Evolutionary conservation across 2,113 vertebrate genomes (phyloP).

Genomic region (Rhadina sibilatrix): DNA sequence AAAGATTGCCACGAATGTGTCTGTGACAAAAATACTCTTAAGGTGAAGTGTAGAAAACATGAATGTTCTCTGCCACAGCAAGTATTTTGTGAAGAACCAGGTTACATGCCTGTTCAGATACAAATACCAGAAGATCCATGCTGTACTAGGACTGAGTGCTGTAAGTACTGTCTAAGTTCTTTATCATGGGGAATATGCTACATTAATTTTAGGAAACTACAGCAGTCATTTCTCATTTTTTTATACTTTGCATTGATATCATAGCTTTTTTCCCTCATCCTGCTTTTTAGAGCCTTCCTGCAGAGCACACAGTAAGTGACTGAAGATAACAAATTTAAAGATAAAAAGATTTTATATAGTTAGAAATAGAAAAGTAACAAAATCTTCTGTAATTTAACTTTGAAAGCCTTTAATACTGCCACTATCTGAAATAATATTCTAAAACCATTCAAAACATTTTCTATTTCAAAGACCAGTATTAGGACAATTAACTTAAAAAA

Average conservation of each 20-base stretch:
- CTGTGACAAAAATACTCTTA: conserved; percentile 47
- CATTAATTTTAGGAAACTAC: not conserved
- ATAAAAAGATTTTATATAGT: not conserved
- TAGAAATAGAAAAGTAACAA: not conserved
- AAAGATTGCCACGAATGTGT: conserved; percentile 65
- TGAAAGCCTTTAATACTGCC: not conserved
- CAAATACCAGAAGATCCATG: conserved; percentile 54
- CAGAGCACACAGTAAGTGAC: not conserved
- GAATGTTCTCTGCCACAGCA: conserved; percentile 16
- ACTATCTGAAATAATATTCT: not conserved
- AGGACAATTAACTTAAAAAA: not conserved
- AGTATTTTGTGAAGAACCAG: conserved; percentile 37
- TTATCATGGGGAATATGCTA: not conserved
- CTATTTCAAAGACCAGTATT: not conserved
- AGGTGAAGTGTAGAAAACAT: conserved; percentile 31
- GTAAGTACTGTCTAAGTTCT: conserved; percentile 49
- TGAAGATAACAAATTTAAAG: not conserved
- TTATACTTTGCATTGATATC: not conserved
- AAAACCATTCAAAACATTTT: not conserved
- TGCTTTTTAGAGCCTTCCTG: not conserved
- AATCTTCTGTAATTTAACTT: not conserved
- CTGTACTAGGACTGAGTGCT: conserved; percentile 63
- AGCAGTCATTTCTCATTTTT: not conserved
- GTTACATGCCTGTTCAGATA: conserved; percentile 26
- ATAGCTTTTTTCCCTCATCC: not conserved